Evolutionary conservation across 1,140 invertebrate species (phyloP).

Genomic region (Drosophila ercepeae): DNA sequence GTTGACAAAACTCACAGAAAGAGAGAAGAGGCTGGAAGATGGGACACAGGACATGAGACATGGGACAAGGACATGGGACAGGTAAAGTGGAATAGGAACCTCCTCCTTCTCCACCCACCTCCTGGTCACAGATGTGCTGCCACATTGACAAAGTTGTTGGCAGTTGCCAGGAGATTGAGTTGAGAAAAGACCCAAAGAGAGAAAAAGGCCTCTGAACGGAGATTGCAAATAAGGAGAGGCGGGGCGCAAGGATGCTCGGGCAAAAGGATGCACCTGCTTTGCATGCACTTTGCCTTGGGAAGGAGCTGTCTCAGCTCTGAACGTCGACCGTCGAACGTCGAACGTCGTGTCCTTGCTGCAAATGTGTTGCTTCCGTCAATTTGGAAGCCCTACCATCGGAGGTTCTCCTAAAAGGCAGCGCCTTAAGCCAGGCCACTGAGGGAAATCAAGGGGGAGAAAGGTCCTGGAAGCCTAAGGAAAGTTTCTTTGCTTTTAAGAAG

Average conservation of each 20-base stretch:
- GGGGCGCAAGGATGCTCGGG: too few species aligned
- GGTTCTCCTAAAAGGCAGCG: slow-evolving; percentile 21
- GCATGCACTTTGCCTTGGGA: slow-evolving; percentile 31
- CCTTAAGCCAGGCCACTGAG: slow-evolving; percentile 10
- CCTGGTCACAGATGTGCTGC: slow-evolving; percentile 57
- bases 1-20: slow-evolving; percentile 47
- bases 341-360: slow-evolving; percentile 19
- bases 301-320: too few species aligned
- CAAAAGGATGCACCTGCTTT: slow-evolving; percentile 34
- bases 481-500: too few species aligned
- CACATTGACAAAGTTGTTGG: slow-evolving; percentile 71
- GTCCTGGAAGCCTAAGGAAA: too few species aligned
- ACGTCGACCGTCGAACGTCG: too few species aligned
- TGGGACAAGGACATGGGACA: too few species aligned
- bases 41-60: too few species aligned
- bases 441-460: not conserved
- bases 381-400: slow-evolving; percentile 67
- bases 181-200: slow-evolving; percentile 18
- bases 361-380: slow-evolving; percentile 76
- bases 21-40: too few species aligned
- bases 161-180: slow-evolving; percentile 49
- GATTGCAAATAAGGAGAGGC: not conserved
- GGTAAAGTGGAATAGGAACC: slow-evolving; percentile 31
- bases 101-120: not conserved
- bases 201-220: not conserved